Conservation (phyloP, 2,888 invertebrate species). For the Ophonus ardosiacus region DNA sequence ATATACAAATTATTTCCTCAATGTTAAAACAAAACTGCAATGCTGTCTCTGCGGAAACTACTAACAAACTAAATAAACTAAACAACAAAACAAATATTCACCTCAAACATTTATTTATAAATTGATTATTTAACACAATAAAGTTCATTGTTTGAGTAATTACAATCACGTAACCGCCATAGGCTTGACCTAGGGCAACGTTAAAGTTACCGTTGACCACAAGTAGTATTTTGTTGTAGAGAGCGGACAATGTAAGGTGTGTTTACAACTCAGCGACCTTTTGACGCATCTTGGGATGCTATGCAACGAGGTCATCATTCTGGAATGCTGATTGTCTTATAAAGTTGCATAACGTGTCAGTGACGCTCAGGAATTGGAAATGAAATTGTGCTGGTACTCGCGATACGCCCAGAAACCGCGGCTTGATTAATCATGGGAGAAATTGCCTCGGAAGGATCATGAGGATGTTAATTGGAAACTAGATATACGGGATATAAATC, state of each 20-base stretch:
- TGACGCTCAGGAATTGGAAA: slow-evolving; percentile 10
- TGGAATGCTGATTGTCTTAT: slow-evolving; percentile 60
- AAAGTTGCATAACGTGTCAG: slow-evolving; percentile 57
- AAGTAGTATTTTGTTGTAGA: background rate
- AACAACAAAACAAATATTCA: no score
- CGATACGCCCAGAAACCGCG: background rate
- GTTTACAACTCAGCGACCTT: slow-evolving; percentile 53
- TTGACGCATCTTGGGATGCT: slow-evolving; percentile 53
- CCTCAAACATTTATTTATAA: background rate
- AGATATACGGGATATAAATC: background rate
- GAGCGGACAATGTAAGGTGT: slow-evolving; percentile 53
- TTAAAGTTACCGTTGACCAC: no score
- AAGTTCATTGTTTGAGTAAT: slow-evolving; percentile 29
- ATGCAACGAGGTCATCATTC: slow-evolving; percentile 62
- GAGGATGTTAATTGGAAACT: slow-evolving; percentile 10
- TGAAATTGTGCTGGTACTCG: slow-evolving; percentile 3
- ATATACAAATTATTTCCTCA: slow-evolving; percentile 23
- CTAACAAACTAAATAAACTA: background rate
- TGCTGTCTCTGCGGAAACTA: background rate
- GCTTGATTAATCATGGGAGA: slow-evolving; percentile 7
- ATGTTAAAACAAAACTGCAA: slow-evolving; percentile 8
- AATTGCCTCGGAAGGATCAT: slow-evolving; percentile 10
- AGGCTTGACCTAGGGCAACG: slow-evolving; percentile 28
- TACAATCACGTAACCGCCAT: slow-evolving; percentile 12
- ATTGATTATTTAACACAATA: slow-evolving; percentile 14